phyloP scores from a whole-genome alignment of 2,797 vertebrate genomes.

The Ctenochaetus hawaiiensis region DNA sequence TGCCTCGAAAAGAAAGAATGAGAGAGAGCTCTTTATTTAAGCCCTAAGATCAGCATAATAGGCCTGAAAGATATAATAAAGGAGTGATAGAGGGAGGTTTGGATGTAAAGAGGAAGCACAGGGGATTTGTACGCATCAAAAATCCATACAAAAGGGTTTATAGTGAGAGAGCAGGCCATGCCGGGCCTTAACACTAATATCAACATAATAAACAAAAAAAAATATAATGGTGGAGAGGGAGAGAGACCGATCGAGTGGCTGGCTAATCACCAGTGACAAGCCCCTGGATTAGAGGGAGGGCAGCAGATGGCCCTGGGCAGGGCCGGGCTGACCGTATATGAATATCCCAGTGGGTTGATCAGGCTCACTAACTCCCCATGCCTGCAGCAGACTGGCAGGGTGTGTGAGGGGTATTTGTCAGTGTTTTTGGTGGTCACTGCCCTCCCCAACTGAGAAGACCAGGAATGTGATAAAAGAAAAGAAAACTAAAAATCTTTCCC shows the following conservation, averaged over 20 bases:
- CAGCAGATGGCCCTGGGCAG: slow-evolving; percentile 85
- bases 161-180: slow-evolving; percentile 24
- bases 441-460: background rate
- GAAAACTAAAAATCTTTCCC: background rate
- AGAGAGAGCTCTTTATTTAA: slow-evolving; percentile 55
- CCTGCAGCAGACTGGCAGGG: slow-evolving; percentile 38
- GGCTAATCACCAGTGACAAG: slow-evolving; percentile 77
- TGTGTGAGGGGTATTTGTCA: background rate
- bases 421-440: slow-evolving; percentile 14
- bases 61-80: slow-evolving; percentile 43
- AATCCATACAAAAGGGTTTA: slow-evolving; percentile 56
- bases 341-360: slow-evolving; percentile 56
- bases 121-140: slow-evolving; percentile 55
- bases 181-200: slow-evolving; percentile 48
- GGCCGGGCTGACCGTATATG: slow-evolving; percentile 40
- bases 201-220: slow-evolving; percentile 57
- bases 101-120: slow-evolving; percentile 17
- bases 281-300: slow-evolving; percentile 81
- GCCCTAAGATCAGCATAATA: slow-evolving; percentile 48
- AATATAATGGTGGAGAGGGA: slow-evolving; percentile 42
- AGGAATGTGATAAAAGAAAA: background rate
- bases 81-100: background rate
- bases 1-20: slow-evolving; percentile 21
- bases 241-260: slow-evolving; percentile 62
- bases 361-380: slow-evolving; percentile 40